Evolutionary conservation across 2,888 invertebrate genomes (phyloP), one percentile per base, ranked within the genome.

Genomic region (Papilio gigon): DNA sequence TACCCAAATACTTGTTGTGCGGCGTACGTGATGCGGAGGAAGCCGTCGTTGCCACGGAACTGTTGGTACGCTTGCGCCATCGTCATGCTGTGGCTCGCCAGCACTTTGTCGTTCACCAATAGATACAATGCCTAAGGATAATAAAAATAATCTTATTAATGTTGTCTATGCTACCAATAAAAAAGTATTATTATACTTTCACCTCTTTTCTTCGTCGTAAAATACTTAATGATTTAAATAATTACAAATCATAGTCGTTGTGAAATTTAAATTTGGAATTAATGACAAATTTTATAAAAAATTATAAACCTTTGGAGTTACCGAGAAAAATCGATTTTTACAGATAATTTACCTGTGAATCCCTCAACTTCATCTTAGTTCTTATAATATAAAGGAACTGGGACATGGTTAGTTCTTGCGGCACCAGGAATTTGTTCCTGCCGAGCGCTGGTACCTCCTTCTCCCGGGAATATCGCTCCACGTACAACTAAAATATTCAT

Each of bases 321-420:
- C n/a, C n/a, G n/a, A n/a, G n/a, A n/a, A n/a, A n/a, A n/a, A n/a
- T n/a, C n/a, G 22, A 44, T 44, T 27, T 1, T 8, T 9, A 12
- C 8, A 65, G 17, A 27, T 58, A 11, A 22, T 59, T 70, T 75
- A 90, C 91, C 83, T 92, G 91, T 14, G 90, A 86, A 68, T 90
- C 90, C 76, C 86, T 81, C 65, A 92, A 77, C 83, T 92, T 92
- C 87, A 93, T 89, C 75, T 92, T 92, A 9, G 88, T 86, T 71
- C 91, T 79, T 70, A 97, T 96, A 68, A 97, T 96, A 76, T 95
- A 95, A 35, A 96, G 93, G 79, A 97, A 96, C 89, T 97, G 97
- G 66, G 97, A 96, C 94, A 97, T 96, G 0, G 97, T 95, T 12
- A 97, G 93, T 83, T 97, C 97, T 88, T 97, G 96, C 1, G 97